phyloP scores from a whole-genome alignment of 2,888 invertebrate species.

The Holacanthella duospinosa region DNA sequence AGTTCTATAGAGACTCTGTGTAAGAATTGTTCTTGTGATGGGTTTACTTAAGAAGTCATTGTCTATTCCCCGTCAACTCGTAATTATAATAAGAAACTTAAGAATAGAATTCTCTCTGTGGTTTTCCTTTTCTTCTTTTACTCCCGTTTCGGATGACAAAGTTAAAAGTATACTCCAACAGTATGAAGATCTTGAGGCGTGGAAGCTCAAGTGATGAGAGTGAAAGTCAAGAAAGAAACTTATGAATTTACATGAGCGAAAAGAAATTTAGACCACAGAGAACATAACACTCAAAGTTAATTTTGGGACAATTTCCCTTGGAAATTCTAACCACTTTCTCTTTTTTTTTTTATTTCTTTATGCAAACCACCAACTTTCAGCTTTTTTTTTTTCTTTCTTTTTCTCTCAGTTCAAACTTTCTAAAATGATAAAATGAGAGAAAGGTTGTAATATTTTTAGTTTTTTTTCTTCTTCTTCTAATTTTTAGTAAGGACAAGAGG shows the following conservation, averaged over 20 bases:
- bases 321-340: neutral
- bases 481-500: no score
- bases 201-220: no score
- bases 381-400: neutral
- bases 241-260: neutral
- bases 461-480: no score
- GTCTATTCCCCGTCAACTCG: neutral
- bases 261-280: neutral
- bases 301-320: neutral
- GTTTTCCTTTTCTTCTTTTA: neutral
- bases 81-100: neutral
- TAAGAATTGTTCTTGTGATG: no score
- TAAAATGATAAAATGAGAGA: no score
- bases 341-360: neutral
- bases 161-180: neutral
- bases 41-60: neutral
- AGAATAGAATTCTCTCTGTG: neutral
- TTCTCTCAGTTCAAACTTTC: no score
- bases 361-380: neutral
- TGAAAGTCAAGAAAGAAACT: no score
- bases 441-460: no score
- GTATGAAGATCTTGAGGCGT: no score
- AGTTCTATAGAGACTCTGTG: no score
- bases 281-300: constrained; percentile 1
- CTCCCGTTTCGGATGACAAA: neutral